Evolutionary conservation across 1,140 invertebrate genomes (phyloP).

Genomic region (Elysia chlorotica): DNA sequence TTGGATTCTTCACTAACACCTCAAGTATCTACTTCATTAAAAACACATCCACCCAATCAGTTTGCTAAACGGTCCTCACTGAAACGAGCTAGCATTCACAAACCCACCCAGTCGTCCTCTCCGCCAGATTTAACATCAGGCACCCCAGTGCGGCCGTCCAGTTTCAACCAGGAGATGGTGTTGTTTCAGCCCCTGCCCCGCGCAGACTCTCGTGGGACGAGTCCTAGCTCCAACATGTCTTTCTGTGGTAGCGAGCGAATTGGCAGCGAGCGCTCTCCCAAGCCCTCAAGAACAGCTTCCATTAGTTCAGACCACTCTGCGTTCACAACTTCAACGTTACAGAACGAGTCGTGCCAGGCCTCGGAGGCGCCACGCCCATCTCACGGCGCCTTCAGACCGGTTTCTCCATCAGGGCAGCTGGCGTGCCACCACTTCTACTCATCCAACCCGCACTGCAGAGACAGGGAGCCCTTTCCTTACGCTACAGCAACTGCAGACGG

Average conservation of each 20-base stretch:
- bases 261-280: neutral
- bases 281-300: neutral
- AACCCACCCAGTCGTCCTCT: too few species aligned
- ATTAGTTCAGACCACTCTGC: conserved; percentile 7
- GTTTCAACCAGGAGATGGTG: conserved; percentile 14
- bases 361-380: neutral
- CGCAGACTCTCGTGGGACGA: conserved; percentile 8
- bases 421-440: neutral
- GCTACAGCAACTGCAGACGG: neutral
- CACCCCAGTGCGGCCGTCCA: neutral
- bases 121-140: too few species aligned
- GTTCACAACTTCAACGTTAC: neutral
- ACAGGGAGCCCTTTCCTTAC: too few species aligned
- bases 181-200: neutral
- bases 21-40: neutral
- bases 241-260: conserved; percentile 14
- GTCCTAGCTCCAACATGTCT: conserved; percentile 3
- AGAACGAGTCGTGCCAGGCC: neutral
- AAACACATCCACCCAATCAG: neutral
- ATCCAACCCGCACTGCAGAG: too few species aligned
- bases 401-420: neutral
- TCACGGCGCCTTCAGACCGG: neutral
- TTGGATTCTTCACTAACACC: too few species aligned
- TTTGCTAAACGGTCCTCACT: neutral
- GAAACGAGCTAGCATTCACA: too few species aligned